Conservation (phyloP, 2,888 invertebrate genomes). For the Dasysyrphus albostriatus region DNA sequence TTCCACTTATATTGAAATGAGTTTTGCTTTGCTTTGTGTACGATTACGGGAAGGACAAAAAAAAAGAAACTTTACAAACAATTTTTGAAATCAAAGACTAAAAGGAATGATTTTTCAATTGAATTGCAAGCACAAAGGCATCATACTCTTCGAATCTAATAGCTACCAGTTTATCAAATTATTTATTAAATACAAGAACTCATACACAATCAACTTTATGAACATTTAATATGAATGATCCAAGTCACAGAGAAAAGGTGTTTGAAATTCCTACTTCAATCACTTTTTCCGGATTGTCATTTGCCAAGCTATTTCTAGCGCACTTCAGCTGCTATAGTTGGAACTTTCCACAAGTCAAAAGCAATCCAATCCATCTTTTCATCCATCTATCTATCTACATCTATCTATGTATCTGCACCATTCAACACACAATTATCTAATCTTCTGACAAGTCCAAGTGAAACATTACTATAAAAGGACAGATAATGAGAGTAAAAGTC, state of each 20-base stretch:
- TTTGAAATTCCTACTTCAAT: slow-evolving; percentile 36
- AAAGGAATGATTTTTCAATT: background rate
- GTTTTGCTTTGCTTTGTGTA: background rate
- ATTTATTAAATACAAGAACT: slow-evolving; percentile 2
- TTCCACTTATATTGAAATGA: background rate
- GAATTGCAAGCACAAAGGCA: background rate
- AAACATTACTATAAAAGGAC: slow-evolving; percentile 73
- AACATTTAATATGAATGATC: slow-evolving; percentile 19
- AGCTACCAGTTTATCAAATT: background rate
- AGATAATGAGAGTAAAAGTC: slow-evolving; percentile 76
- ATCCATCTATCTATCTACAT: slow-evolving; percentile 12
- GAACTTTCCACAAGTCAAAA: slow-evolving; percentile 9
- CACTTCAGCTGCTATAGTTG: background rate
- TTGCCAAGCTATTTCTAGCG: slow-evolving; percentile 4
- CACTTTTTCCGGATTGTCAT: slow-evolving; percentile 37
- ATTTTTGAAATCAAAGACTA: slow-evolving; percentile 5
- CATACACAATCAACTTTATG: slow-evolving; percentile 10
- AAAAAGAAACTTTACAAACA: background rate
- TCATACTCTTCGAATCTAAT: background rate
- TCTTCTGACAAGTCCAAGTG: slow-evolving; percentile 71
- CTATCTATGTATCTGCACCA: slow-evolving; percentile 24
- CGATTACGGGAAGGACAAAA: background rate
- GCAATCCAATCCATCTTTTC: slow-evolving; percentile 4
- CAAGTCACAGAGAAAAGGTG: slow-evolving; percentile 21
- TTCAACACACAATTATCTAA: slow-evolving; percentile 74